Percentiles rank a stretch among this genome's conserved stretches.
Evolutionary conservation across 1,140 invertebrate genomes (phyloP).

Genomic region (Apis laboriosa): DNA sequence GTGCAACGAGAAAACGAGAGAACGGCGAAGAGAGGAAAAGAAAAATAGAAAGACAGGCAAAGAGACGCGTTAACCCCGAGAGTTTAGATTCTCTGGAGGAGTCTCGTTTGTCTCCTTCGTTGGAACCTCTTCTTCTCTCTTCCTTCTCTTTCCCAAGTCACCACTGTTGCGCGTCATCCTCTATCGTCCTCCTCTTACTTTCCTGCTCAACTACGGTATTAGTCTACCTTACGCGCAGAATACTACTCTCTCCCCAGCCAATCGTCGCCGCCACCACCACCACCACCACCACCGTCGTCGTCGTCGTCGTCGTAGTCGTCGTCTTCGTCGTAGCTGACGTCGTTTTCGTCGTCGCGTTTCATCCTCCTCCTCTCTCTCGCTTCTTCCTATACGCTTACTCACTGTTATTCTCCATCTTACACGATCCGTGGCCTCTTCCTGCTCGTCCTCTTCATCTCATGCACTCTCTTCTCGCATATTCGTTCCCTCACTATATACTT

Average conservation of each 20-base stretch:
- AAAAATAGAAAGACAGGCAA: constrained; percentile 35
- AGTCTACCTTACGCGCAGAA: constrained; percentile 42
- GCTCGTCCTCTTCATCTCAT: constrained; percentile 45
- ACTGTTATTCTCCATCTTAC: constrained; percentile 55
- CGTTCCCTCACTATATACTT: constrained; percentile 5
- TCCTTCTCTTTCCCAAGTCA: constrained; percentile 30
- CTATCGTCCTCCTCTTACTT: constrained; percentile 26
- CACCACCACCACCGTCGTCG: too few species aligned
- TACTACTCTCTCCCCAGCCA: neutral
- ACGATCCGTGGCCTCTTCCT: constrained; percentile 46
- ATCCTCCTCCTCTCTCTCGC: constrained; percentile 10
- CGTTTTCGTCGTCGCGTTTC: neutral
- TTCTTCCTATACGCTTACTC: constrained; percentile 42
- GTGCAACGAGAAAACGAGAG: neutral
- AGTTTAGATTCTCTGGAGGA: constrained; percentile 58
- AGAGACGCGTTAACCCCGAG: constrained; percentile 44
- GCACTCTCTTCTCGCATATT: neutral
- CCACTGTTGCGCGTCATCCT: constrained; percentile 32
- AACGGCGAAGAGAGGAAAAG: neutral
- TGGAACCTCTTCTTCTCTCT: constrained; percentile 40
- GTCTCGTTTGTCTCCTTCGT: constrained; percentile 59
- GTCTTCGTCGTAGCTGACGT: neutral
- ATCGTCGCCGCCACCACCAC: neutral
- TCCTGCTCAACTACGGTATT: neutral
- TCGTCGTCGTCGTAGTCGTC: neutral